A percentile compares a stretch with the other conserved stretches of the same genome.
These are phyloP conservation scores for Papilio elwesi DNA, from an alignment of 2,888 invertebrate species.

Conservation along the genomic window DNA sequence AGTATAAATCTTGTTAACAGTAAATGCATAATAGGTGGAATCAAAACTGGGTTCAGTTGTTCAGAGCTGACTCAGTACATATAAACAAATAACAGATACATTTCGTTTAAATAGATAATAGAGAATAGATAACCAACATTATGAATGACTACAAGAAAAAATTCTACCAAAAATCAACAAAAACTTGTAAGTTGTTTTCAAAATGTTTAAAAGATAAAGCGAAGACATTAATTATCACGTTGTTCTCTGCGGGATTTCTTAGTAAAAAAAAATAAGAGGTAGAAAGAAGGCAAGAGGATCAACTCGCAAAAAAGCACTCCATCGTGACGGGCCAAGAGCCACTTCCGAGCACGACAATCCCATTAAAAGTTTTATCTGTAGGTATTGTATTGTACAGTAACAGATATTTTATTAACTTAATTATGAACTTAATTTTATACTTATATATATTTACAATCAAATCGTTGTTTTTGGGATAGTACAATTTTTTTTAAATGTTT, in stretches of 20 bases:
- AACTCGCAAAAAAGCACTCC: conserved; percentile 61
- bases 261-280: conserved; percentile 54
- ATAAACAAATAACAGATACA: neutral
- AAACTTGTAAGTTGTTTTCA: conserved; percentile 12
- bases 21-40: no score
- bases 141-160: neutral
- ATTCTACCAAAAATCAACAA: neutral
- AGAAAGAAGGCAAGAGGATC: conserved; percentile 58
- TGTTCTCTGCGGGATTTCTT: conserved; percentile 33
- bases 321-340: conserved; percentile 65
- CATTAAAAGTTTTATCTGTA: conserved; percentile 53
- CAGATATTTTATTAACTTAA: conserved; percentile 17
- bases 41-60: no score
- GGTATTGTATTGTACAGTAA: conserved; percentile 46
- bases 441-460: no score
- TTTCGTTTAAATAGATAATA: no score
- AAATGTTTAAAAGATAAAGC: conserved; percentile 37
- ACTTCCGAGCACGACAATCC: conserved; percentile 70
- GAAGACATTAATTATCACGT: conserved; percentile 40
- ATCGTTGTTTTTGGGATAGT: no score
- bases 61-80: no score
- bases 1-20: no score
- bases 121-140: neutral
- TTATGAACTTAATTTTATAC: neutral
- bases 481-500: no score